Evolutionary conservation across 2,113 vertebrate genomes (phyloP).

Genomic region (Aphelocoma coerulescens): DNA sequence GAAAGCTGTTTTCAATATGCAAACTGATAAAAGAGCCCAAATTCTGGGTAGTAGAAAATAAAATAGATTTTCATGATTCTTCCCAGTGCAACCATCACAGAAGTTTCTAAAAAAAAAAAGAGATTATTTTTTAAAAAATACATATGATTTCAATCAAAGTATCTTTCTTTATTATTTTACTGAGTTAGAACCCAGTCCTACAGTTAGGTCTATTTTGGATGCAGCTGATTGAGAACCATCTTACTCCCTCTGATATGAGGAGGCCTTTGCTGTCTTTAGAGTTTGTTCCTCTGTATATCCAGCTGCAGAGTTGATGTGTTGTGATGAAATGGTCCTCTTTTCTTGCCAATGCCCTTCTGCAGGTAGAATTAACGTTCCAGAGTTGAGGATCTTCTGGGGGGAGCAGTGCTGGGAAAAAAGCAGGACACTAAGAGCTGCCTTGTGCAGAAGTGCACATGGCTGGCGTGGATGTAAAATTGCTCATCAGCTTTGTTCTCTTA

Average conservation of each 20-base stretch:
- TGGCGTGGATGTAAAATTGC: accelerated
- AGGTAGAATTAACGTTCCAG: neutral
- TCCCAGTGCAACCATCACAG: neutral
- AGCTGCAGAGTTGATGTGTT: neutral
- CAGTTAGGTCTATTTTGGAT: neutral
- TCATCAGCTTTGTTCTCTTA: neutral
- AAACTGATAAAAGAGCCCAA: neutral
- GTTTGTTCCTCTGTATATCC: neutral
- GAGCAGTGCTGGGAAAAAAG: neutral
- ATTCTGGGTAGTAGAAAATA: neutral
- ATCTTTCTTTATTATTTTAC: neutral
- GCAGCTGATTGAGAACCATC: neutral
- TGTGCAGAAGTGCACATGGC: neutral
- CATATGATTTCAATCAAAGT: neutral
- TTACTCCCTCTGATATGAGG: neutral
- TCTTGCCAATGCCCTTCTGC: neutral
- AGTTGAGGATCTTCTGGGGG: neutral
- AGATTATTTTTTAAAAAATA: neutral
- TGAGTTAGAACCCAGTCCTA: neutral
- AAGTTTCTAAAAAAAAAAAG: neutral
- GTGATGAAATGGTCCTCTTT: neutral
- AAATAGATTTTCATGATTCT: neutral
- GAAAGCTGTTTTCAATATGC: constrained; percentile 1
- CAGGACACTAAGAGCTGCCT: neutral
- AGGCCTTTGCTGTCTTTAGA: neutral